phyloP scores from a whole-genome alignment of 2,113 vertebrate species.

The Phodopus roborovskii region DNA sequence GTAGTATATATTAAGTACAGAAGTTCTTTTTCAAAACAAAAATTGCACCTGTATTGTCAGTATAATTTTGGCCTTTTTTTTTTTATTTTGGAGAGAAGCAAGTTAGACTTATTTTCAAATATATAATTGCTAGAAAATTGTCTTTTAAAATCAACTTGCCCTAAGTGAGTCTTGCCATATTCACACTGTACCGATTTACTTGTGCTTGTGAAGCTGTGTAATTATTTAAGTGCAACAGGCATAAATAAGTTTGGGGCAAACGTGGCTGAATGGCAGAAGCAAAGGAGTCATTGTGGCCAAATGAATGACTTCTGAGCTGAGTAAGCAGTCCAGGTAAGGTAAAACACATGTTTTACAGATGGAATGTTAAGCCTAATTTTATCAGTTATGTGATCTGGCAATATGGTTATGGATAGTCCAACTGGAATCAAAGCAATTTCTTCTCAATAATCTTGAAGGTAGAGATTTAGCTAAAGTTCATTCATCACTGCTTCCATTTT shows the following conservation, averaged over 20 bases:
- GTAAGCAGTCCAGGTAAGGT: not conserved
- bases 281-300: not conserved
- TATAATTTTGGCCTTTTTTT: not conserved
- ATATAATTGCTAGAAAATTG: constrained; percentile 41
- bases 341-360: not conserved
- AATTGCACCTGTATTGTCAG: not conserved
- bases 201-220: constrained; percentile 4
- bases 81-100: not conserved
- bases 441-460: constrained; percentile 18
- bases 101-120: constrained; percentile 11
- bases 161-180: constrained; percentile 40
- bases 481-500: not conserved
- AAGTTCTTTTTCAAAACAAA: not conserved
- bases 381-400: not conserved
- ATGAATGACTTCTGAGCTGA: not conserved
- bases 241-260: not conserved
- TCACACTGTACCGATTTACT: not conserved
- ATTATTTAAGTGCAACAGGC: not conserved
- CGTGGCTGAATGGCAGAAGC: not conserved
- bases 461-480: not conserved
- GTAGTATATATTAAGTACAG: not conserved
- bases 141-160: not conserved
- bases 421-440: not conserved
- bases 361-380: not conserved
- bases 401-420: constrained; percentile 15